Evolutionary conservation across 1,140 invertebrate species (phyloP).

Genomic region (Nixonia krombeini): DNA sequence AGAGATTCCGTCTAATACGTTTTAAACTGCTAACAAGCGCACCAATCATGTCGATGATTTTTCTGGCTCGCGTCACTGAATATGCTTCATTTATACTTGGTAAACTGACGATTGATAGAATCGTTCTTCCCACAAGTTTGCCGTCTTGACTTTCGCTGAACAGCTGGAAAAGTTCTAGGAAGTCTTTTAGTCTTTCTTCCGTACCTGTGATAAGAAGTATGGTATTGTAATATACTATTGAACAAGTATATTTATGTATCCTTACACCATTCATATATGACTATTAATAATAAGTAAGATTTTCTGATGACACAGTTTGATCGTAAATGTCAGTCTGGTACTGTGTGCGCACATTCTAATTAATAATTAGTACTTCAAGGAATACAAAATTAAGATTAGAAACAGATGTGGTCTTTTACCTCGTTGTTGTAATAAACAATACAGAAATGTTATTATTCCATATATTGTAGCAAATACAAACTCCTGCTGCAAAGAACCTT

Average conservation of each 20-base stretch:
- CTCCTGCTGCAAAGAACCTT: conserved; percentile 71
- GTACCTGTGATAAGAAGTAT: conserved; percentile 11
- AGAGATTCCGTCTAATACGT: conserved; percentile 72
- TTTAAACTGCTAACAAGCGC: conserved; percentile 75
- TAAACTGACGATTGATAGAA: conserved; percentile 73
- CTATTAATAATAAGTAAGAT: too few species aligned
- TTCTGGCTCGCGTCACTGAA: conserved; percentile 69
- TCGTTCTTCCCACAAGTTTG: conserved; percentile 73
- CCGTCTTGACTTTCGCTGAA: conserved; percentile 76
- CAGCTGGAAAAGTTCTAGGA: conserved; percentile 75
- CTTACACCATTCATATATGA: too few species aligned
- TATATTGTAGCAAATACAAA: conserved; percentile 76
- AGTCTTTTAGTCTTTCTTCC: conserved; percentile 74
- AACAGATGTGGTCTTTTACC: conserved; percentile 53
- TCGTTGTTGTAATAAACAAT: conserved; percentile 75
- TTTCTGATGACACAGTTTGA: too few species aligned
- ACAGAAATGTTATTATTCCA: conserved; percentile 75
- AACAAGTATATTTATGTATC: too few species aligned
- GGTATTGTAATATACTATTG: too few species aligned
- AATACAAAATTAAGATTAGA: neutral
- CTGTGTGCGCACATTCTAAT: too few species aligned
- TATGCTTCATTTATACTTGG: conserved; percentile 64
- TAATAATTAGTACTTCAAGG: neutral
- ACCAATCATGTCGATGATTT: conserved; percentile 75
- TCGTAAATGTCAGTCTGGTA: too few species aligned